Conservation (phyloP, 2,888 invertebrate species). For the Dusona sp. region DNA sequence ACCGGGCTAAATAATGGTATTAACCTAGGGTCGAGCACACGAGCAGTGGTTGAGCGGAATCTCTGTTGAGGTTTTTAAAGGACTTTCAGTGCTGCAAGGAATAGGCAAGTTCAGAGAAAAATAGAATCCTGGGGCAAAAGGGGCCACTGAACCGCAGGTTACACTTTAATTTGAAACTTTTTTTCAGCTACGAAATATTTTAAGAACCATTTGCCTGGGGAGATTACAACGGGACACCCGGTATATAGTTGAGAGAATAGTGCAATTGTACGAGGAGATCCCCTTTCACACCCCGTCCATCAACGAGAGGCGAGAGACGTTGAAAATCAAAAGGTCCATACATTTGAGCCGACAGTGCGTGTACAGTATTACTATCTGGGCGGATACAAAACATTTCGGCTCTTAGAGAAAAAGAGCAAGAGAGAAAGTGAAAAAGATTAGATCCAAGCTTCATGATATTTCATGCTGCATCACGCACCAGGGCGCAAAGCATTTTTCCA, state of each 20-base stretch:
- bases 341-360: slow-evolving; percentile 7
- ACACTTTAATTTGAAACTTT: not conserved
- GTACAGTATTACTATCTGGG: slow-evolving; percentile 20
- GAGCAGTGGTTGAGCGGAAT: not conserved
- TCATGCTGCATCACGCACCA: slow-evolving; percentile 74
- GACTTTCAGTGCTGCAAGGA: not conserved
- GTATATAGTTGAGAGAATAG: slow-evolving; percentile 60
- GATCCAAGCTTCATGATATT: slow-evolving; percentile 74
- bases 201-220: not conserved
- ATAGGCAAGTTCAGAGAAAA: not conserved
- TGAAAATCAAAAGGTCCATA: slow-evolving; percentile 35
- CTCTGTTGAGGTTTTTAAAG: not conserved
- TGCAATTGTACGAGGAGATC: slow-evolving; percentile 33
- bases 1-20: not conserved
- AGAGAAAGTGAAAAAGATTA: slow-evolving; percentile 71
- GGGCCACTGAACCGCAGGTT: not conserved
- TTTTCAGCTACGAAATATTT: not conserved
- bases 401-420: not conserved
- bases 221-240: not conserved
- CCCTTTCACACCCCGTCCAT: slow-evolving; percentile 49
- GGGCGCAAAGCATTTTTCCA: slow-evolving; percentile 58
- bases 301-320: slow-evolving; percentile 48
- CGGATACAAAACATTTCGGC: slow-evolving; percentile 42
- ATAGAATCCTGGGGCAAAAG: not conserved
- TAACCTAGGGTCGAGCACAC: not conserved